phyloP scores from a whole-genome alignment of 2,113 vertebrate genomes.

The Micronycteris hirsuta region DNA sequence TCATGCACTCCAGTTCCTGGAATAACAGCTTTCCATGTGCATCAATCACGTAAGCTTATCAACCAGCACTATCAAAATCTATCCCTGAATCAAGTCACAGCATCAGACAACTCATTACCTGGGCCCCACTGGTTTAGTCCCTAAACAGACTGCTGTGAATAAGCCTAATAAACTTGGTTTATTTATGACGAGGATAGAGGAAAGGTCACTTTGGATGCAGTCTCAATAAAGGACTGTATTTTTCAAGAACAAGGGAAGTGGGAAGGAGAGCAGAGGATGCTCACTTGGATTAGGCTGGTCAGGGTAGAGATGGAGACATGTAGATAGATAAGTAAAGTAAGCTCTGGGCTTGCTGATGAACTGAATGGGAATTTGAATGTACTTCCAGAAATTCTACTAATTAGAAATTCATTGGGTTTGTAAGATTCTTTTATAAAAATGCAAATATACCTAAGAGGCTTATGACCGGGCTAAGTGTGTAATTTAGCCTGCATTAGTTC shows the following conservation, averaged over 20 bases:
- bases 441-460: slow-evolving; percentile 61
- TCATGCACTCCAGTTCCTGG: too few species aligned
- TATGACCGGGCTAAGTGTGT: slow-evolving; percentile 13
- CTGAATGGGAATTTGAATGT: neutral
- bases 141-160: neutral
- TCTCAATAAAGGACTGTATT: neutral
- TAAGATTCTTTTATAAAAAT: slow-evolving; percentile 58
- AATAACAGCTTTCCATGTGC: too few species aligned
- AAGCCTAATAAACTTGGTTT: neutral
- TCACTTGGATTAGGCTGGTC: neutral
- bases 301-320: neutral
- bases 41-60: too few species aligned
- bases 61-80: neutral
- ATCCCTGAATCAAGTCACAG: neutral
- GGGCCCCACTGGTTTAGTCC: neutral
- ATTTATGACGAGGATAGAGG: neutral
- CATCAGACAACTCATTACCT: neutral
- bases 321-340: neutral
- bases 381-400: slow-evolving; percentile 32
- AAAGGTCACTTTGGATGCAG: neutral
- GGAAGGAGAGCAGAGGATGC: neutral
- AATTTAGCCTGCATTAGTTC: slow-evolving; percentile 59
- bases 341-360: neutral
- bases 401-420: slow-evolving; percentile 38
- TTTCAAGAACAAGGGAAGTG: neutral